phyloP scores from a whole-genome alignment of 2,888 invertebrate species.

The Cancer borealis region DNA sequence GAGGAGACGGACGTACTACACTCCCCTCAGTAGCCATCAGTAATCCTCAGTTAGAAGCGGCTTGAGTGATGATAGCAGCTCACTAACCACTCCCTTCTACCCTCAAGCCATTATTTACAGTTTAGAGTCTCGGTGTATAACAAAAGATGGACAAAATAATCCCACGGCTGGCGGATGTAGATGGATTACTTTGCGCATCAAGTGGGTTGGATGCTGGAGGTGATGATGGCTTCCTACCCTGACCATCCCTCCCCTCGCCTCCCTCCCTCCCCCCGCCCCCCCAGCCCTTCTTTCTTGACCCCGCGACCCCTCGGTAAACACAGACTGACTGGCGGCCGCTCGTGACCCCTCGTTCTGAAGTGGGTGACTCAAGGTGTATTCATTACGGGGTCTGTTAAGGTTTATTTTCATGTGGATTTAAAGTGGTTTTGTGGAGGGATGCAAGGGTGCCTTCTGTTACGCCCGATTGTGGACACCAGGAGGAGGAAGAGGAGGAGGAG shows the following conservation, averaged over 20 bases:
- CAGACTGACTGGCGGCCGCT: conserved; percentile 50
- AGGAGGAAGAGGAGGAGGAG: neutral
- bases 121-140: neutral
- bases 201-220: conserved; percentile 7
- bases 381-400: conserved; percentile 27
- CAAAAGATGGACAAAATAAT: conserved; percentile 31
- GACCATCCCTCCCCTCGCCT: neutral
- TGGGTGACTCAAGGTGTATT: conserved; percentile 34
- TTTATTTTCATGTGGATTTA: conserved; percentile 10
- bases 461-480: neutral
- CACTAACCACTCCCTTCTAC: neutral
- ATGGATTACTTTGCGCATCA: conserved; percentile 12
- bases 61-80: conserved; percentile 12
- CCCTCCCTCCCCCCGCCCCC: conserved; percentile 38
- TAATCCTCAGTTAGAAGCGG: neutral
- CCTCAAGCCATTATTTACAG: neutral
- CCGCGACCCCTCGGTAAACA: conserved; percentile 49
- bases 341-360: conserved; percentile 22
- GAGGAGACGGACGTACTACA: neutral
- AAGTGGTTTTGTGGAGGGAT: conserved; percentile 16
- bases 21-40: neutral
- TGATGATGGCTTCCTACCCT: neutral
- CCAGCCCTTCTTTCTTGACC: conserved; percentile 31
- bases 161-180: conserved; percentile 36
- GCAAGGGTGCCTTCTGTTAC: conserved; percentile 17